phyloP scores from a whole-genome alignment of 2,888 invertebrate species.

The Ennomos fuscantarius region DNA sequence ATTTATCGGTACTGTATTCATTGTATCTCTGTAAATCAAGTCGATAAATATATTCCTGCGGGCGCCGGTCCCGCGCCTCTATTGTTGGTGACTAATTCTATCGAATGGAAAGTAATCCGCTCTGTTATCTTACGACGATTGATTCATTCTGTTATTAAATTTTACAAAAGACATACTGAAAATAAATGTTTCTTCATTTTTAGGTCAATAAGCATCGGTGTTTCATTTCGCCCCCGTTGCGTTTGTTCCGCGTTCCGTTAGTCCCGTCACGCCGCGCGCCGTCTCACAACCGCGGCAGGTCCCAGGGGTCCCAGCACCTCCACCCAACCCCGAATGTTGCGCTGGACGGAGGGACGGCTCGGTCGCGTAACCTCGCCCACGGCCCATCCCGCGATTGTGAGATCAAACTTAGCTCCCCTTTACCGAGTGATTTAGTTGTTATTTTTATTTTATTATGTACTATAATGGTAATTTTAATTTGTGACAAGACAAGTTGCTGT shows the following conservation, averaged over 20 bases:
- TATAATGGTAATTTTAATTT: constrained; percentile 42
- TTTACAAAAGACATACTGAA: constrained; percentile 88
- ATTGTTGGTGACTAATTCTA: constrained; percentile 81
- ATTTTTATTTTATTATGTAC: constrained; percentile 41
- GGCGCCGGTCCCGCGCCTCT: constrained; percentile 54
- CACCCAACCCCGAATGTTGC: neutral
- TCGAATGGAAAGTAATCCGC: constrained; percentile 79
- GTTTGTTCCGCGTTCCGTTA: constrained; percentile 30
- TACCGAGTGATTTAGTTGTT: constrained; percentile 41
- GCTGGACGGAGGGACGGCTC: neutral
- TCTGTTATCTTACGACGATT: constrained; percentile 81
- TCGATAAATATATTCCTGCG: constrained; percentile 76
- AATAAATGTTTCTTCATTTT: constrained; percentile 91
- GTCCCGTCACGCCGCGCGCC: constrained; percentile 3
- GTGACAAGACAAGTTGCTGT: constrained; percentile 42
- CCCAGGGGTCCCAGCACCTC: neutral
- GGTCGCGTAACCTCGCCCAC: neutral
- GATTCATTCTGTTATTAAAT: constrained; percentile 85
- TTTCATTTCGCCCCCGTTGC: constrained; percentile 71
- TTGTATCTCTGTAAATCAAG: constrained; percentile 80
- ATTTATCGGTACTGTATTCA: constrained; percentile 80
- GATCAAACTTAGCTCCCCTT: constrained; percentile 28
- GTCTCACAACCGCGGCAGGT: constrained; percentile 1
- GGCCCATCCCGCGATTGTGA: neutral
- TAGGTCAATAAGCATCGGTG: constrained; percentile 87